Evolutionary conservation across 1,140 invertebrate genomes (phyloP), one percentile per base, ranked within the genome.

Genomic region (Hyles euphorbiae): DNA sequence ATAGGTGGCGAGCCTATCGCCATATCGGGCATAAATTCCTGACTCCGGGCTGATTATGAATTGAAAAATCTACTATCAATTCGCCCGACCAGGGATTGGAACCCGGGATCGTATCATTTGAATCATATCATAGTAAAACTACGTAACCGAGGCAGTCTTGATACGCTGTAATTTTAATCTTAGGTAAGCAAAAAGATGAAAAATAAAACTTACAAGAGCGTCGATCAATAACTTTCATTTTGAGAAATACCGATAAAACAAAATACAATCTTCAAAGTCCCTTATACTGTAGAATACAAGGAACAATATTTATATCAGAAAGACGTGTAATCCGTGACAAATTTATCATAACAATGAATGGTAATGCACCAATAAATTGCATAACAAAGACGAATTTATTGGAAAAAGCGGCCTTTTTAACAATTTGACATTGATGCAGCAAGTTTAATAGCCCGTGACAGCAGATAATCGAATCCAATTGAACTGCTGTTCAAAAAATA

Each of bases 351-450:
- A 58, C 7, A 58, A 52, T 58, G n/a, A 3, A 51, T 43, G 3
- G 43, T 50, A 58, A 12, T 46, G 34, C 49, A 52, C 10, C 48
- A 12, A 34, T 12, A 5, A 48, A 47, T 47, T 48, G 46, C 46
- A 48, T 45, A 34, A 12, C 11, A 9, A 51, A 45, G 36, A 52
- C 34, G 34, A 54, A 50, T 3, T 32, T 34, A 10, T 8, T 22
- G 50, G 34, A 60, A 55, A 56, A 55, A 32, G 32, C 7, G 33
- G 43, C 53, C 53, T 51, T 40, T 45, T 40, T 44, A 56, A 64
- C 53, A 49, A 57, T 34, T 49, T 58, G 56, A 50, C 62, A 64
- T 64, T 64, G 62, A 57, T 60, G 9, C 43, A n/a, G n/a, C 44
- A 57, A 49, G 34, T n/a, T n/a, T 50, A 64, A 64, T 40, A 47